A percentile compares a stretch with the other conserved stretches of the same genome.
Evolutionary conservation across 92 coral and sea anemone species (phyloP).

Genomic region (Palythoa caribaeorum): DNA sequence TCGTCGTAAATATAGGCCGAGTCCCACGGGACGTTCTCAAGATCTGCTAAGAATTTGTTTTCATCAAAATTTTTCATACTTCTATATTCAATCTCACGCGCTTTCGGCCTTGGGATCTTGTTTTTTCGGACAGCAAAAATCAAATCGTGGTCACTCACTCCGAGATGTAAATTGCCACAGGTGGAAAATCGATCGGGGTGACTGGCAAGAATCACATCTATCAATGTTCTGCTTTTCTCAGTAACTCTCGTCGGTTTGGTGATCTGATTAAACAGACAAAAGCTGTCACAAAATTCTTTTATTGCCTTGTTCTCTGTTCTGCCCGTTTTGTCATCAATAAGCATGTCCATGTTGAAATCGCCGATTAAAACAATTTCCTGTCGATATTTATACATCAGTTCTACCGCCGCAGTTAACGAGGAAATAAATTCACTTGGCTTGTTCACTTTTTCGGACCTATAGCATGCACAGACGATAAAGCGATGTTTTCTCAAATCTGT

Average conservation of each 20-base stretch:
- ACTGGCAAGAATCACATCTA: slow-evolving; percentile 1
- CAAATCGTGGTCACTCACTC: slow-evolving; percentile 59
- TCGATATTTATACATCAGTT: slow-evolving; percentile 13
- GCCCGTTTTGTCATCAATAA: not conserved
- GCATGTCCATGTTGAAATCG: slow-evolving; percentile 71
- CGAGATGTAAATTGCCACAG: slow-evolving; percentile 51
- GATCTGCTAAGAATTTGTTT: not conserved
- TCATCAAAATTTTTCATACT: not conserved
- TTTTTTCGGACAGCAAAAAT: slow-evolving; percentile 59
- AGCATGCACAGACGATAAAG: slow-evolving; percentile 67
- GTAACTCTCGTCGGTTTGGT: slow-evolving; percentile 64
- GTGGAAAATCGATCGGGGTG: too few relatives aligned
- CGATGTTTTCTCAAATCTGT: slow-evolving; percentile 47
- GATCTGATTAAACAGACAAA: slow-evolving; percentile 55
- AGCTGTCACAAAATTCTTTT: slow-evolving; percentile 48
- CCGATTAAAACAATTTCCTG: slow-evolving; percentile 44
- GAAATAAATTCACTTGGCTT: slow-evolving; percentile 64
- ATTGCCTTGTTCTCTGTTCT: not conserved
- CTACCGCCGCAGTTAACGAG: slow-evolving; percentile 36
- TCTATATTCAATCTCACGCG: not conserved
- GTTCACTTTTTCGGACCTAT: slow-evolving; percentile 57
- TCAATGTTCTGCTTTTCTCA: slow-evolving; percentile 37
- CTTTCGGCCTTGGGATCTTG: slow-evolving; percentile 52
- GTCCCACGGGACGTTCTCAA: slow-evolving; percentile 10
- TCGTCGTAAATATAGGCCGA: slow-evolving; percentile 39